phyloP scores from a whole-genome alignment of 2,888 invertebrate species.

The Trichopria drosophilae region DNA sequence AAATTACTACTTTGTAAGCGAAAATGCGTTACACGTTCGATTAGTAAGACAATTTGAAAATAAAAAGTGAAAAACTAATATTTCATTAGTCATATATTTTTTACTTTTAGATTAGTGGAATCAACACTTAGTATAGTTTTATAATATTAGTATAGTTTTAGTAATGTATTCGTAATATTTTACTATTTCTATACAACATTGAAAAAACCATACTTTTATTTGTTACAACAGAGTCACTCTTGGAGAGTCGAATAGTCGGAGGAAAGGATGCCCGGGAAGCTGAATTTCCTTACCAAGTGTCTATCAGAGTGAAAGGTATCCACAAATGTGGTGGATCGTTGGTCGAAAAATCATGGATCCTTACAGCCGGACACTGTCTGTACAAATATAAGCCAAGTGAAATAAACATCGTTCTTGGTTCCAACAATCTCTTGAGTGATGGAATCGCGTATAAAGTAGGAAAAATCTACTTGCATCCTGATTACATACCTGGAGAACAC shows the following conservation, averaged over 20 bases:
- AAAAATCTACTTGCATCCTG: slow-evolving; percentile 25
- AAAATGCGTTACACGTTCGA: no score
- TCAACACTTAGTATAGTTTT: no score
- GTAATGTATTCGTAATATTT: no score
- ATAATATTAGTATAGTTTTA: not conserved
- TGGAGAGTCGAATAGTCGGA: slow-evolving; percentile 32
- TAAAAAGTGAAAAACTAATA: no score
- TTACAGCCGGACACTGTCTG: slow-evolving; percentile 37
- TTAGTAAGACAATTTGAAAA: no score
- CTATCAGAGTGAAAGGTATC: slow-evolving; percentile 30
- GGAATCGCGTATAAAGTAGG: slow-evolving; percentile 28
- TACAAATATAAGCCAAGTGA: slow-evolving; percentile 18
- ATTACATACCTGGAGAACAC: slow-evolving; percentile 15
- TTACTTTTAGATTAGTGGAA: no score
- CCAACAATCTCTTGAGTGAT: slow-evolving; percentile 31
- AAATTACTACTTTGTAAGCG: no score
- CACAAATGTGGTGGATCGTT: slow-evolving; percentile 38
- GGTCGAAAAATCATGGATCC: slow-evolving; percentile 33
- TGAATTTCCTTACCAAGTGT: slow-evolving; percentile 37
- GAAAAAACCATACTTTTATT: not conserved
- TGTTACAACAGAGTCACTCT: no score
- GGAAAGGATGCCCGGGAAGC: slow-evolving; percentile 31
- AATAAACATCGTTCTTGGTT: slow-evolving; percentile 33
- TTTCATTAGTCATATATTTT: no score
- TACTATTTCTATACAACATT: not conserved